These are phyloP conservation scores for Lophotis ruficrista DNA, from an alignment of 2,113 vertebrate species.

Conservation along the genomic window DNA sequence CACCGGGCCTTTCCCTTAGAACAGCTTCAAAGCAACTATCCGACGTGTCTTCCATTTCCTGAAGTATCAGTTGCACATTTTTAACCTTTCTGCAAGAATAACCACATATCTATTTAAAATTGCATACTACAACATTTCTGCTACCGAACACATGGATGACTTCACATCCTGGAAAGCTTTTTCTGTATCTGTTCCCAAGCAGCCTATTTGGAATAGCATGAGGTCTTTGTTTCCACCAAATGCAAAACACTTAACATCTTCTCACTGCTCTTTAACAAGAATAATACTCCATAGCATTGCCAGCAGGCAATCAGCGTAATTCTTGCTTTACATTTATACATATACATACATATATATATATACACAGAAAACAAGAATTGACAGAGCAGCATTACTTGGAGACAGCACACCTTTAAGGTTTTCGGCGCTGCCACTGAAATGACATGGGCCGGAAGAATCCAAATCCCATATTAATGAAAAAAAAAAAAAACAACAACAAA, in stretches of 20 bases:
- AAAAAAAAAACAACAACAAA: neutral
- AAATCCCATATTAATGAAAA: accelerated
- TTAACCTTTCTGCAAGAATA: neutral
- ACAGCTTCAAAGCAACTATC: neutral
- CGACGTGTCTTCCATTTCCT: slow-evolving; percentile 50
- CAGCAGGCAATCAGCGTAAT: too few relatives aligned
- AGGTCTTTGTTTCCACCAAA: neutral
- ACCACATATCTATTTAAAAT: neutral
- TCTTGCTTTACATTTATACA: neutral
- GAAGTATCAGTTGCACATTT: neutral
- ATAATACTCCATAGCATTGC: accelerated
- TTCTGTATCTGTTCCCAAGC: neutral
- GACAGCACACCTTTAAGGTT: neutral
- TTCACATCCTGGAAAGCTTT: neutral
- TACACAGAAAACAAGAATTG: neutral
- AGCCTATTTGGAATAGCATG: neutral
- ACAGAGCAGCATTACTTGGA: neutral
- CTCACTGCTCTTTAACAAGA: neutral
- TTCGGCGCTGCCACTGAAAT: neutral
- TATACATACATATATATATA: accelerated
- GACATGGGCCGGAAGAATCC: neutral
- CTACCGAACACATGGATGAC: neutral
- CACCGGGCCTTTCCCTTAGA: neutral
- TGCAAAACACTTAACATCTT: accelerated
- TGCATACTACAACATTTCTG: neutral